Evolutionary conservation across 1,140 invertebrate species (phyloP).

Genomic region (Sycobia sp.): DNA sequence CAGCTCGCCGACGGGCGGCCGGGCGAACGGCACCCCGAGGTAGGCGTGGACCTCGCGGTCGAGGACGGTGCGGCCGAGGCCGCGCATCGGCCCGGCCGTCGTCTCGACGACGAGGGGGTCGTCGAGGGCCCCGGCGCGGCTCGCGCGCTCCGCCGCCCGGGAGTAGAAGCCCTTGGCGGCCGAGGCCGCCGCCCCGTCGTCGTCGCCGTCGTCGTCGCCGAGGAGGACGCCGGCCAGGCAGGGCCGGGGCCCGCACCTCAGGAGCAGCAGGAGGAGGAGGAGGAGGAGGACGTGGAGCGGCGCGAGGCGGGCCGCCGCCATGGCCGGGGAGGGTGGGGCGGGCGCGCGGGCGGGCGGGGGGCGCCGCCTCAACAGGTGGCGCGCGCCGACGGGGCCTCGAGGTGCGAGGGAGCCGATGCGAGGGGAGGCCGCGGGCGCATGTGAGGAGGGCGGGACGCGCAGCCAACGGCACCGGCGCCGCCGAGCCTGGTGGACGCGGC

Average conservation of each 20-base stretch:
- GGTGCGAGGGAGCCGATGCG: no score
- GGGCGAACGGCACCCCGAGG: constrained; percentile 93
- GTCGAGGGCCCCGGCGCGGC: constrained; percentile 6
- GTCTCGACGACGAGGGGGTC: constrained; percentile 67
- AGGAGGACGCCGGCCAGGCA: background rate
- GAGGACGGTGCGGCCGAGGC: constrained; percentile 75
- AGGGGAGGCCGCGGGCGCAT: no score
- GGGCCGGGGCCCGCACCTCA: background rate
- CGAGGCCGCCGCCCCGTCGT: background rate
- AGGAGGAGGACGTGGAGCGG: background rate
- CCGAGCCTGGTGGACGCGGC: no score
- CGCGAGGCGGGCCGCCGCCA: no score
- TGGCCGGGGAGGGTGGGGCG: no score
- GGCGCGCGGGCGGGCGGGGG: no score
- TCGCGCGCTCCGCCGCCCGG: no score
- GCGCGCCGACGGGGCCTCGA: background rate
- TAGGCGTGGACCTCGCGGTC: constrained; percentile 87
- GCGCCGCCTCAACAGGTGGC: background rate
- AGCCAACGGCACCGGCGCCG: no score
- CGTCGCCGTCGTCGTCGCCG: background rate
- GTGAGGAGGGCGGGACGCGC: no score
- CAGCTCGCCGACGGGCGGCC: constrained; percentile 85
- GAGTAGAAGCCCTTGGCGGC: background rate
- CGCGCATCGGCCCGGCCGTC: constrained; percentile 76
- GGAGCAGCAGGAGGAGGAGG: background rate